Conservation (phyloP, 2,113 vertebrate genomes). For the Sapajus apella region DNA sequence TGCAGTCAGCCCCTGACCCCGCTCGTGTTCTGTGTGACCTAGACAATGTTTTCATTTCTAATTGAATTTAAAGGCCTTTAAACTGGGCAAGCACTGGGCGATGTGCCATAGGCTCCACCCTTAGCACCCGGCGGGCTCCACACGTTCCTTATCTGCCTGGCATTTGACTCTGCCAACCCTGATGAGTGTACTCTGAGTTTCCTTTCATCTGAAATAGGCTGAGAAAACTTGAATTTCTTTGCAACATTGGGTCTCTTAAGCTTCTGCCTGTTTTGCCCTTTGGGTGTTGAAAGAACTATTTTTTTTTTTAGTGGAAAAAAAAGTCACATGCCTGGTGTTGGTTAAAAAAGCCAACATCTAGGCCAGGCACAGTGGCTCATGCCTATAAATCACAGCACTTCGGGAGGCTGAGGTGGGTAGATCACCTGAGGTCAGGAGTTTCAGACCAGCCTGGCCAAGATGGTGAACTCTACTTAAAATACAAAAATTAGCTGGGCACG, state of each 20-base stretch:
- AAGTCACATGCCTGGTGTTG: background rate
- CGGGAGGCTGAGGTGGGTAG: no score
- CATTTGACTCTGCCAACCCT: background rate
- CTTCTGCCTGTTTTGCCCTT: background rate
- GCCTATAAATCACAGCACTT: no score
- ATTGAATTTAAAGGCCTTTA: constrained; percentile 42
- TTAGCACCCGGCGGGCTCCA: background rate
- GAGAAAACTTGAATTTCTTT: background rate
- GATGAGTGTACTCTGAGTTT: background rate
- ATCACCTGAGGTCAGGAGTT: no score
- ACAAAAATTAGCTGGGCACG: no score
- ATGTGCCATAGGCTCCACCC: background rate
- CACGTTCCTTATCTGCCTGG: background rate
- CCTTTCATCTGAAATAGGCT: background rate
- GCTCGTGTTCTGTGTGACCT: background rate
- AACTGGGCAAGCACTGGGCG: background rate
- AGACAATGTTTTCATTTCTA: constrained; percentile 43
- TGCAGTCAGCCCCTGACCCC: background rate
- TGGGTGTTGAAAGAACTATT: background rate
- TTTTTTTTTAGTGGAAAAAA: background rate
- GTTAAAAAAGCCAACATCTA: background rate
- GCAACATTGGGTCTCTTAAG: background rate
- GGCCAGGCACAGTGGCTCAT: no score
- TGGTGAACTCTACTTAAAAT: no score
- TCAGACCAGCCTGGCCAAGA: no score